Conservation (phyloP, 2,113 vertebrate genomes). For the Centropristis striata region DNA sequence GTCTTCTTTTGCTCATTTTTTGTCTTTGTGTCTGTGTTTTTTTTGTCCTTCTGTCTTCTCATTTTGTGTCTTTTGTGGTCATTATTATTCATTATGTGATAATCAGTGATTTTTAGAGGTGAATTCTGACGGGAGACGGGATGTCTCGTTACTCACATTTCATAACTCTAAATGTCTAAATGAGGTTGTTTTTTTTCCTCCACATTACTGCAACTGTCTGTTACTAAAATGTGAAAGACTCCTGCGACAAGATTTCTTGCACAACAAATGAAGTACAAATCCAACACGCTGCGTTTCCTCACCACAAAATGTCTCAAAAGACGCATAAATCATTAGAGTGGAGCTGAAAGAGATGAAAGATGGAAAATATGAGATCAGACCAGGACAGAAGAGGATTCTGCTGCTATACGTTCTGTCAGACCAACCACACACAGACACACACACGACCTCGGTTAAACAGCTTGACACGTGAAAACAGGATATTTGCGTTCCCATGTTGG, state of each 20-base stretch:
- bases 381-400: neutral
- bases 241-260: neutral
- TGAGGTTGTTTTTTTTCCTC: no score
- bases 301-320: neutral
- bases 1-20: no score
- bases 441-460: slow-evolving; percentile 37
- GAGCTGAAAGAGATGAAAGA: neutral
- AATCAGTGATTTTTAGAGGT: no score
- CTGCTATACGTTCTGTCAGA: neutral
- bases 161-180: no score
- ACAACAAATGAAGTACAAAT: neutral
- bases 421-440: slow-evolving; percentile 30
- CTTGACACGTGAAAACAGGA: slow-evolving; percentile 55
- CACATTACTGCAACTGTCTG: neutral
- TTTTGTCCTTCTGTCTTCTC: no score
- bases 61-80: no score
- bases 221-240: neutral
- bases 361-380: neutral
- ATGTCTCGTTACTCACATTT: no score
- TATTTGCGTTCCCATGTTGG: slow-evolving; percentile 71
- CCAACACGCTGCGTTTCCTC: neutral
- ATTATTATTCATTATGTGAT: no score
- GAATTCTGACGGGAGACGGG: no score
- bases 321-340: neutral
- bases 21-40: no score